phyloP scores from a whole-genome alignment of 2,113 vertebrate species.

The Turnix velox region DNA sequence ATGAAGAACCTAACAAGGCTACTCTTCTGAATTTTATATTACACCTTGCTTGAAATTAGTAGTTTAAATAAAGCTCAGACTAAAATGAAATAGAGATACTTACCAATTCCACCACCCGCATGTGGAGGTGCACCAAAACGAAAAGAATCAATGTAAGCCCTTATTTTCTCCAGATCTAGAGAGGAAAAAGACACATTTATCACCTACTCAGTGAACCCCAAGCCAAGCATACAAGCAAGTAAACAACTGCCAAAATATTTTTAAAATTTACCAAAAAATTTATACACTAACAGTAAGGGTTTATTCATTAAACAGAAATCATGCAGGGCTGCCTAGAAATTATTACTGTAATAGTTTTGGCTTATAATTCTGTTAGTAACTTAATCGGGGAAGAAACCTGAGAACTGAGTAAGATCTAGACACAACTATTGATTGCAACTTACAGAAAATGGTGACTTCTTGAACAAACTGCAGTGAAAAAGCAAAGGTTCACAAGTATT shows the following conservation, averaged over 20 bases:
- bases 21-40: background rate
- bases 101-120: conserved; percentile 96
- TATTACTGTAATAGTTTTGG: background rate
- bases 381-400: background rate
- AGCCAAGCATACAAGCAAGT: background rate
- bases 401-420: background rate
- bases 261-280: background rate
- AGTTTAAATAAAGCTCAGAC: background rate
- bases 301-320: background rate
- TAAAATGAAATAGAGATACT: background rate
- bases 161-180: conserved; percentile 97
- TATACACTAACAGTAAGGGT: background rate
- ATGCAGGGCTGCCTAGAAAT: background rate
- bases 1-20: background rate
- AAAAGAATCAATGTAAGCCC: conserved; percentile 96
- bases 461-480: background rate
- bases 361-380: background rate
- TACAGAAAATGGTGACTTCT: background rate
- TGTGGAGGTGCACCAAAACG: conserved; percentile 95
- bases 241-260: background rate
- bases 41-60: background rate
- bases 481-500: background rate
- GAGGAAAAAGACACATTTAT: background rate
- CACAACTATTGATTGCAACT: background rate
- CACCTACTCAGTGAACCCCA: background rate